A percentile compares a stretch with the other conserved stretches of the same genome.
Conservation (phyloP, 2,113 vertebrate species). For the Macquaria ambigua region DNA sequence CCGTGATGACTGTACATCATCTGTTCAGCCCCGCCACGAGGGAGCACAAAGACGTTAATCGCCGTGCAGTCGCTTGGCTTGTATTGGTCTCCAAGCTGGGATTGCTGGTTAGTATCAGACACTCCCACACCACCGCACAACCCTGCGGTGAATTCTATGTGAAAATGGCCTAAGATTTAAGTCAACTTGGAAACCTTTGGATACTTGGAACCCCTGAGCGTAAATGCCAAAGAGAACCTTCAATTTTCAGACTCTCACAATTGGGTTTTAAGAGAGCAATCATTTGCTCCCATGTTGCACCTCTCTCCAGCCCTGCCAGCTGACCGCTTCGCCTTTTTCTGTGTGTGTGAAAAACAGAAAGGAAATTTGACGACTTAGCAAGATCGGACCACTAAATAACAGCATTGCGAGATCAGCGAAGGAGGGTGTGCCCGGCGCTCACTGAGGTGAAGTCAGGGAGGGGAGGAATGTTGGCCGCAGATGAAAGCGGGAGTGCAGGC, state of each 20-base stretch:
- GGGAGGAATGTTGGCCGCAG: conserved; percentile 77
- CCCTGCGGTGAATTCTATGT: too few relatives aligned
- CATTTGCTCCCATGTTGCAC: conserved; percentile 21
- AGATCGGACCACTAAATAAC: conserved; percentile 58
- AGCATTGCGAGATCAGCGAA: conserved; percentile 43
- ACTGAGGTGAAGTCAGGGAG: conserved; percentile 62
- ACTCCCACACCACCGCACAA: too few relatives aligned
- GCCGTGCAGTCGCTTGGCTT: too few relatives aligned
- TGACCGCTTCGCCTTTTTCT: not conserved
- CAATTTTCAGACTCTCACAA: conserved; percentile 38
- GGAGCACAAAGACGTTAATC: too few relatives aligned
- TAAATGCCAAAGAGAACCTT: not conserved
- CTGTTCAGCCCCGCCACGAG: too few relatives aligned
- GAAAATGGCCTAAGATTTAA: not conserved
- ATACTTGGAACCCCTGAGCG: not conserved
- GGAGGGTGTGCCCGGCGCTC: conserved; percentile 60
- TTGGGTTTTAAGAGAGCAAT: conserved; percentile 31
- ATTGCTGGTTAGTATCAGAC: too few relatives aligned
- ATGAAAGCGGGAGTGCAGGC: conserved; percentile 71
- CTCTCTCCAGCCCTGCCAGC: conserved; percentile 3
- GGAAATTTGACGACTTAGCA: conserved; percentile 41
- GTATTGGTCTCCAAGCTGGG: too few relatives aligned
- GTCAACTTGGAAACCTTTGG: not conserved
- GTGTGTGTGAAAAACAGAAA: not conserved
- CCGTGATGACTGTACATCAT: too few relatives aligned